phyloP scores from a whole-genome alignment of 1,140 invertebrate species.

The Drosophila sproati region DNA sequence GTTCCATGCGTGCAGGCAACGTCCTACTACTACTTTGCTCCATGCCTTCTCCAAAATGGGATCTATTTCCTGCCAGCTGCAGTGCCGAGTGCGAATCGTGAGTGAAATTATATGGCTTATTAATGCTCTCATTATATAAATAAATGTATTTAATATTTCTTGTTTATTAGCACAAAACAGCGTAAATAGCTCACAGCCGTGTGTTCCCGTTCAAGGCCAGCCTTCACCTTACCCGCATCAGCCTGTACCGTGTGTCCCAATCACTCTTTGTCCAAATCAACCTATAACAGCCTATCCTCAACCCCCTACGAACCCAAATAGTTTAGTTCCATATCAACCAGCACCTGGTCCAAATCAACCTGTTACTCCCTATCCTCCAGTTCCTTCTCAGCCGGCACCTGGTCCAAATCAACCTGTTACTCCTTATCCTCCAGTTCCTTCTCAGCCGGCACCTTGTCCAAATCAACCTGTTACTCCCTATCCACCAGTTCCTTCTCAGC shows the following conservation, averaged over 20 bases:
- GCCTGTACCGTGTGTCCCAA: neutral
- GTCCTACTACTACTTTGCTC: conserved; percentile 8
- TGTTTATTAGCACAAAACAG: too few species aligned
- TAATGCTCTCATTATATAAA: too few species aligned
- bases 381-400: conserved; percentile 7
- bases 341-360: conserved; percentile 16
- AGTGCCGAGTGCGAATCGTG: conserved; percentile 11
- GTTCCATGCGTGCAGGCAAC: neutral
- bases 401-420: conserved; percentile 19
- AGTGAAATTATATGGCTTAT: neutral
- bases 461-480: conserved; percentile 2
- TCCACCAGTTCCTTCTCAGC: conserved; percentile 4
- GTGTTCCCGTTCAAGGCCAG: neutral
- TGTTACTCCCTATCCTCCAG: conserved; percentile 1
- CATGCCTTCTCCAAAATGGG: conserved; percentile 35
- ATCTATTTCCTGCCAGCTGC: conserved; percentile 23
- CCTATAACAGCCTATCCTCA: conserved; percentile 7
- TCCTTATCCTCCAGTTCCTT: conserved; percentile 2
- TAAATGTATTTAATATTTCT: too few species aligned
- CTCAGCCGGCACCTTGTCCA: conserved; percentile 4
- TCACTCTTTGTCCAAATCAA: conserved; percentile 9
- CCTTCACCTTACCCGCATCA: neutral
- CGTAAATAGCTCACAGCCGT: neutral
- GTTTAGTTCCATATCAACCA: conserved; percentile 2
- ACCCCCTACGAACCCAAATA: neutral